Base-by-base conservation (phyloP, 30 jellyfish, hydroid and myxozoan genomes). In the Morbakka virulenta region DNA sequence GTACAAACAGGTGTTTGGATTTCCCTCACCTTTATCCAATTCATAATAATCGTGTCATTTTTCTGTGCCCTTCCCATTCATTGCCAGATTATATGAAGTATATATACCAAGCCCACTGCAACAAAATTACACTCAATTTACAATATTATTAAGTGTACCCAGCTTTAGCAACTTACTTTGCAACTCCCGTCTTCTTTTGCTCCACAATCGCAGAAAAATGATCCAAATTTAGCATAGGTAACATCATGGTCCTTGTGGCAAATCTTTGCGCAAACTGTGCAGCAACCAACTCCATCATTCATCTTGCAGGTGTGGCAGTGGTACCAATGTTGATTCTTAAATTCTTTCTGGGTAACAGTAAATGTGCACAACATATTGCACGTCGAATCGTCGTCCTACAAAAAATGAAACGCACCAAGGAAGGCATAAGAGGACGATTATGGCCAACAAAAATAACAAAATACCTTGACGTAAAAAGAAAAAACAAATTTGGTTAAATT, bases 301-400 rank as follows among this genome's bases (percentile, higher is more conserved):
- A 90, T 90, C 50, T 90, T 90, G 84, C 98, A 90, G 0, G 98
- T 90, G 88, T 90, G 98, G 63, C 98, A 90, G 69, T 90, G 98
- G 63, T 90, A 90, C 98, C 98, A 90, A 51, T 90, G 98, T 74
- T 90, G 98, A 69, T 90, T 68, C 87, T 77, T 83, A 47, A 83
- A 90, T 32, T 90, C 98, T 23, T 93, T 64, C 48, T 90, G 98
- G 2, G 98, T 83, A 53, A 85, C 81, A 28, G 98, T 83, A 71
- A 90, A 90, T 2, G 98, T 68, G 57, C 98, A 90, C 49, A 79
- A 75, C 61, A 68, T 77, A 80, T 85, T 85, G 82, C 85, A 68
- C 2, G 77, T 66, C 12, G 94, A 72, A 33, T 90, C 98, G 1
- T 84, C 91, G 22, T 83, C 98, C 98, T 90, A 13, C 25, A 20